Evolutionary conservation across 2,113 vertebrate genomes (phyloP), one percentile per base, ranked within the genome.

Genomic region (Cyphomyrus plagiostoma): DNA sequence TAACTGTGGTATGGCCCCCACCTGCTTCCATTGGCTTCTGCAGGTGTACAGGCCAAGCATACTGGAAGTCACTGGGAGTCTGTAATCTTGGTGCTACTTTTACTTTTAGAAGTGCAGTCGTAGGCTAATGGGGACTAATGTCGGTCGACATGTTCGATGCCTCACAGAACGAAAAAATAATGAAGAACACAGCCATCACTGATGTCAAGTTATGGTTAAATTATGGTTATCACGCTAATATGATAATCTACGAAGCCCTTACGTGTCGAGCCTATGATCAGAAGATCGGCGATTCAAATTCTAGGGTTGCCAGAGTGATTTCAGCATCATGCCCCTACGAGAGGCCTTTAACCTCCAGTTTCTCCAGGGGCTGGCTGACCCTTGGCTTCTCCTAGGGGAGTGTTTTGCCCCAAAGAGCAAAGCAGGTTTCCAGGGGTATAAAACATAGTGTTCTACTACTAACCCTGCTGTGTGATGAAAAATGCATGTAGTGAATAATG

Each of bases 1-100:
- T 89, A 88, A 90, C 62, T 66, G 88, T 49, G 77, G 86, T 88
- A 4, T 45, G 56, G 80, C 80, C 21, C n/a, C 49, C 11, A 53
- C 49, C 58, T 70, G 6, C 58, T 58, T 80, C 53, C 80, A 62
- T 66, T 89, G 84, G 23, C 39, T 48, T 35, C 39, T 11, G 4
- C 80, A 26, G 11, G 45, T n/a, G 21, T 53, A 19, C 35, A 6
- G 4, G 4, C 30, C 74, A 17, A 42, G 30, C 39, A 74, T 10
- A 4, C 77, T 84, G 39, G 19, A 84, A 45, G 53, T 89, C 56
- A 39, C 35, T 49, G 15, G 45, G 53, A 46, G 42, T n/a, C 42
- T 84, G 80, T 17, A 52, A 17, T 56, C 52, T 19, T 1, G 7
- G 35, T 89, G 30, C 11, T 56, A 39, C 39, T 56, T 89, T 82